Percentiles rank a stretch among this genome's conserved stretches.
phyloP scores from a whole-genome alignment of 2,888 invertebrate genomes.

The Dasysyrphus tricinctus region DNA sequence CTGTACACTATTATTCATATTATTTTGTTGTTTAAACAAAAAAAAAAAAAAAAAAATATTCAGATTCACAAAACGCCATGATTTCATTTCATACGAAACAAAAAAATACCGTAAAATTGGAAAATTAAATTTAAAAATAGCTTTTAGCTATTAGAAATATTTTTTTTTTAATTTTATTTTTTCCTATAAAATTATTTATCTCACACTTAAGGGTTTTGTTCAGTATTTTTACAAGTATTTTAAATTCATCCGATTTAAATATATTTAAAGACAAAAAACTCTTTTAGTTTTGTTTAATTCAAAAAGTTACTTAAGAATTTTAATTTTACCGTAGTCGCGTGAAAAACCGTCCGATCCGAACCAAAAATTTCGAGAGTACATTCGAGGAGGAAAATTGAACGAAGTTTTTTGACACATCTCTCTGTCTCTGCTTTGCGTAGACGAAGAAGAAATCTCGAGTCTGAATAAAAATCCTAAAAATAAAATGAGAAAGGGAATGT shows the following conservation, averaged over 20 bases:
- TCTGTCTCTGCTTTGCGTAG: conserved; percentile 78
- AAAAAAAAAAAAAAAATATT: conserved; percentile 4
- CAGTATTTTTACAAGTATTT: conserved; percentile 1
- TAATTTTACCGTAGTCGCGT: conserved; percentile 44
- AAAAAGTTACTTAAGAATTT: conserved; percentile 47
- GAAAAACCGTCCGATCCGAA: conserved; percentile 54
- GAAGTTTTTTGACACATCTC: conserved; percentile 73
- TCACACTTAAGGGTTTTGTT: conserved; percentile 19
- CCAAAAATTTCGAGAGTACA: conserved; percentile 59
- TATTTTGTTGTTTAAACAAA: conserved; percentile 30
- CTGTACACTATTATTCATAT: conserved; percentile 37
- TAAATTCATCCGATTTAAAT: conserved; percentile 31
- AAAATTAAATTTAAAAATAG: conserved; percentile 80
- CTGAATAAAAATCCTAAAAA: conserved; percentile 79
- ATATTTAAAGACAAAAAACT: conserved; percentile 27
- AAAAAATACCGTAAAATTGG: conserved; percentile 71
- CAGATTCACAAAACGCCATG: conserved; percentile 35
- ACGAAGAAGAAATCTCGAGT: conserved; percentile 76
- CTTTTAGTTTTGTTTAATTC: background rate
- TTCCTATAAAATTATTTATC: conserved; percentile 10
- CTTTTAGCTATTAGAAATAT: conserved; percentile 82
- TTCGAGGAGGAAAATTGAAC: conserved; percentile 68
- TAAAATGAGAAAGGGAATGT: conserved; percentile 80
- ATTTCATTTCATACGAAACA: conserved; percentile 36
- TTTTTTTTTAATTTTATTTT: conserved; percentile 22